Evolutionary conservation across 2,797 vertebrate genomes (phyloP), one percentile per base, ranked within the genome.

Genomic region (Sebastes diaconus): DNA sequence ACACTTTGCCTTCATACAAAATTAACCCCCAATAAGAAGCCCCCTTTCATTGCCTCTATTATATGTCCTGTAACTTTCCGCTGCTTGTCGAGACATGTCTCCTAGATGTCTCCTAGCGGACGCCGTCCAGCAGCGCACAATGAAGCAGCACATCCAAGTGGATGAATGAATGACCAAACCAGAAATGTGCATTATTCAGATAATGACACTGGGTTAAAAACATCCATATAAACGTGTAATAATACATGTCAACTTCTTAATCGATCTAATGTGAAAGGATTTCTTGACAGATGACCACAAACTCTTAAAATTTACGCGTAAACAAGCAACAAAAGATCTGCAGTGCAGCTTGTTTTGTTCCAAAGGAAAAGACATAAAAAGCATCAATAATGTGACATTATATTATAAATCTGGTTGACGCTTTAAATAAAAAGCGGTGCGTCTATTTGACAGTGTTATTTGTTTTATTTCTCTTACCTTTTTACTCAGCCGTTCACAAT

Each of bases 401-500:
- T 0, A 14, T 22, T 8, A 2, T 1, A 20, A n/a, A 36, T 4
- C 4, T 18, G 6, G 1, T 4, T 24, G 0, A n/a, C 32, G 7
- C 22, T 2, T 8, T 16, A 7, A 50, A 16, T 50, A 16, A 6
- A 3, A 52, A 42, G n/a, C 6, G 2, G 5, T 4, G 14, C 12
- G 6, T 50, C 16, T 18, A 46, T 68, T 3, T 42, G 0, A 64
- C 8, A 25, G 22, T 24, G 66, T 32, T 36, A 29, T 61, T 39
- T 18, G 3, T 13, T 1, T 3, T 10, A 5, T 68, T 25, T 42
- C 24, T 70, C 94, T 94, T 94, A 97, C 96, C 96, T 96, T 96
- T 92, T 95, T 96, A 88, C 84, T 90, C 2, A 95, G 92, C 75
- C 94, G 93, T 80, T 96, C 94, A 95, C 96, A 96, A 84, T 94